Evolutionary conservation across 2,888 invertebrate genomes (phyloP).

Genomic region (Leptopterna dolabrata): DNA sequence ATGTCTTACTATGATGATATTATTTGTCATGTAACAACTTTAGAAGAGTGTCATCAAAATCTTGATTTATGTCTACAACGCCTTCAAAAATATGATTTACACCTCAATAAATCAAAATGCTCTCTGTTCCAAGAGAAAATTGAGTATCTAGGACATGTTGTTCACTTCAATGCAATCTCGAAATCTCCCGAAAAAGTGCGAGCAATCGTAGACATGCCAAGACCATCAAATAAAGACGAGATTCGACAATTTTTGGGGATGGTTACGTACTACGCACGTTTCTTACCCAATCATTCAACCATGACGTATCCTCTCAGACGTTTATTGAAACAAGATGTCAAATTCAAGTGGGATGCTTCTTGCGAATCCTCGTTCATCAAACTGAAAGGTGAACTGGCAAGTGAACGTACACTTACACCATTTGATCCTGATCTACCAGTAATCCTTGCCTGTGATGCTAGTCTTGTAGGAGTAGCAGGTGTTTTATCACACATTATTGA

Average conservation of each 20-base stretch:
- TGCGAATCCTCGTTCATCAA: slow-evolving; percentile 55
- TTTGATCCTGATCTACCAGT: not conserved
- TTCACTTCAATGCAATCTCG: slow-evolving; percentile 1
- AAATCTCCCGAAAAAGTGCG: slow-evolving; percentile 11
- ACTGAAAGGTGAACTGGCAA: not conserved
- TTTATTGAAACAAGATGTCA: not conserved
- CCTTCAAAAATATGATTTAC: not conserved
- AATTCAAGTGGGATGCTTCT: not conserved
- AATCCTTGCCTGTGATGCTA: not conserved
- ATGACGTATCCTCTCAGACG: not conserved
- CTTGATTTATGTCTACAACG: not conserved
- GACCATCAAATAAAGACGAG: slow-evolving; percentile 4
- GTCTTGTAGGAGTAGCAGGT: slow-evolving; percentile 49
- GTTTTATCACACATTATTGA: too few relatives aligned
- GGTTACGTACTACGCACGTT: slow-evolving; percentile 25
- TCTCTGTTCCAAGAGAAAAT: too few relatives aligned
- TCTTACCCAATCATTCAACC: not conserved
- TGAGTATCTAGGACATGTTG: not conserved
- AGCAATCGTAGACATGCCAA: not conserved
- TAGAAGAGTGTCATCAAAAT: not conserved
- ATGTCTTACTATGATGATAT: slow-evolving; percentile 61
- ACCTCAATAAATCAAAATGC: too few relatives aligned
- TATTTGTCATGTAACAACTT: slow-evolving; percentile 47
- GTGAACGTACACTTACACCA: too few relatives aligned
- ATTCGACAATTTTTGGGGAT: slow-evolving; percentile 4